Base-by-base conservation (phyloP, 2,113 vertebrate genomes). In the Bubo bubo region DNA sequence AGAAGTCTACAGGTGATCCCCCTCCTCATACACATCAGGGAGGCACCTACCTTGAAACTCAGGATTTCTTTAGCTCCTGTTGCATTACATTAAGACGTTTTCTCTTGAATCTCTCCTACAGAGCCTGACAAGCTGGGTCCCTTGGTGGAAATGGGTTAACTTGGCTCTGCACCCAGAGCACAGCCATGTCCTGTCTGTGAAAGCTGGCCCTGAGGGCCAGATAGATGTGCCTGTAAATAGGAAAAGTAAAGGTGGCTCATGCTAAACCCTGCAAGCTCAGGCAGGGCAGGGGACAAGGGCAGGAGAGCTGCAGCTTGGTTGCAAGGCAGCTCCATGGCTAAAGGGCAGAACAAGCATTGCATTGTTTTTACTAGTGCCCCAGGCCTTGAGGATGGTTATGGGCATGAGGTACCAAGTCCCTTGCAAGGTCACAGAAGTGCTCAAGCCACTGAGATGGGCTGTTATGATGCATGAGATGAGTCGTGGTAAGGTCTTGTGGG, bases 241-340 rank as follows among this genome's bases (percentile, higher is more conserved):
- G 63, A 50, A 49, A 67, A 49, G 19, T 4, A 18, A 27, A 70
- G 34, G 43, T 64, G 73, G 53, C 37, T 73, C 11, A 10, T 14
- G 30, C 37, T 14, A 23, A 76, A 3, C 50, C 39, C 28, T 60
- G 39, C 60, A 60, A 12, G 4, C 14, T 35, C 30, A 18, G 74
- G 23, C 56, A 62, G 63, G 58, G 35, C 62, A 62, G 30, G 32
- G 39, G 6, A 18, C 4, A 6, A 7, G 12, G 30, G 49, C 56
- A 39, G 68, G 4, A 11, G 47, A 43, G 21, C 26, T 73, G 49
- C 73, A 52, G 77, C 59, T 47, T 14, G 37, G 6, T 4, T 37
- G 9, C 28, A 32, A n/a, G 62, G 39, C 75, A 79, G 64, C 28
- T 50, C 34, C 0, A 0, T 13, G 35, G 47, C 56, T 27, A n/a